Evolutionary conservation across 2,113 vertebrate genomes (phyloP).

Genomic region (Pipa parva): DNA sequence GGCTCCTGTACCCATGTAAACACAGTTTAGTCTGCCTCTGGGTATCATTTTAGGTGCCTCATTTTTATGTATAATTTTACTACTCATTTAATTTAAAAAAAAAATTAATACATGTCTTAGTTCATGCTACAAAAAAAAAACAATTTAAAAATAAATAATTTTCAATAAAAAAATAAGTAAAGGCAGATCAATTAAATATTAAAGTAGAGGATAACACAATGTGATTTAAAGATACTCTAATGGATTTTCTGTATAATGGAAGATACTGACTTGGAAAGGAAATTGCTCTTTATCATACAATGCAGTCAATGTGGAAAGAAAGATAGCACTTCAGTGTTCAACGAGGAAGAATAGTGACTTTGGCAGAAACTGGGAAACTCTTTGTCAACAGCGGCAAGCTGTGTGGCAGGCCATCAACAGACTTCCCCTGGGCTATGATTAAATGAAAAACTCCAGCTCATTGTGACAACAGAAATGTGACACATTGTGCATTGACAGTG

Average conservation of each 20-base stretch:
- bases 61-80: too few species aligned
- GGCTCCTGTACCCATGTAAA: too few species aligned
- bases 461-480: constrained; percentile 35
- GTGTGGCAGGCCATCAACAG: constrained; percentile 41
- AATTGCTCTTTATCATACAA: constrained; percentile 56
- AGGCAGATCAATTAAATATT: too few species aligned
- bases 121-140: too few species aligned
- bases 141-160: too few species aligned
- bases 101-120: too few species aligned
- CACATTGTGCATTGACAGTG: constrained; percentile 34
- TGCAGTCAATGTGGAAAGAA: constrained; percentile 51
- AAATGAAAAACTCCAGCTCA: constrained; percentile 45
- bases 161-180: too few species aligned
- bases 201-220: too few species aligned
- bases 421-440: constrained; percentile 46
- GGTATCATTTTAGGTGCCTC: too few species aligned
- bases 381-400: constrained; percentile 46
- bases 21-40: too few species aligned
- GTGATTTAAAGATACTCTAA: too few species aligned
- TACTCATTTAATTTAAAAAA: too few species aligned
- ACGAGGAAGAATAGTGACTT: constrained; percentile 43
- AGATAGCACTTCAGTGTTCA: constrained; percentile 55
- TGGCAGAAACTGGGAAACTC: constrained; percentile 50
- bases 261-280: constrained; percentile 49
- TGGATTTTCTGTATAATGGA: constrained; percentile 42